Conservation (phyloP, 92 coral and sea anemone genomes). For the Epizoanthus illoricatus region DNA sequence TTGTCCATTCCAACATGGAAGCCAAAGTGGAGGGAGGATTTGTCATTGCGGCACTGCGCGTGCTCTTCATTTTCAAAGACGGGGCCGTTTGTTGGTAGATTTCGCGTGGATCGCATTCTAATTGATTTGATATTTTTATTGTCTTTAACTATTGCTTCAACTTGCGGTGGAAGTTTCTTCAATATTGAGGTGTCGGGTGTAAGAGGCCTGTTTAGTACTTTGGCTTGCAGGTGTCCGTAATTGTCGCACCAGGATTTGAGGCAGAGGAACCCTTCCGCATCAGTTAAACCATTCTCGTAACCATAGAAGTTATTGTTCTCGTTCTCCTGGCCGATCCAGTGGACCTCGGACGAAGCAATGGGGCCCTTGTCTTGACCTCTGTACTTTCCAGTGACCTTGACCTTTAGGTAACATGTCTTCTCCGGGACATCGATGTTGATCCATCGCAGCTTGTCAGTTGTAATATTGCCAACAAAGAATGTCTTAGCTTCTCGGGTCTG, state of each 20-base stretch:
- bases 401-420: slow-evolving; percentile 25
- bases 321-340: slow-evolving; percentile 27
- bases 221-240: slow-evolving; percentile 38
- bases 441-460: slow-evolving; percentile 38
- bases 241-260: slow-evolving; percentile 44
- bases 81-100: slow-evolving; percentile 4
- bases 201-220: slow-evolving; percentile 1
- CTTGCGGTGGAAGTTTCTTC: slow-evolving; percentile 3
- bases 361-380: neutral
- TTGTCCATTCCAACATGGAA: slow-evolving; percentile 10
- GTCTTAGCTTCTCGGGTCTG: neutral
- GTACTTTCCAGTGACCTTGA: neutral
- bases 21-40: slow-evolving; percentile 16
- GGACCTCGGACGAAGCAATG: slow-evolving; percentile 2
- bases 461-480: slow-evolving; percentile 23
- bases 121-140: neutral
- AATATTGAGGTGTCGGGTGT: slow-evolving; percentile 14
- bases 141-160: neutral
- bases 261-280: slow-evolving; percentile 20
- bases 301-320: slow-evolving; percentile 40
- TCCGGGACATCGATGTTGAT: slow-evolving; percentile 20
- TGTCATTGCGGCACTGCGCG: slow-evolving; percentile 18
- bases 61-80: neutral
- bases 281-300: slow-evolving; percentile 16
- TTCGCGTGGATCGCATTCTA: slow-evolving; percentile 11